phyloP scores from a whole-genome alignment of 2,797 vertebrate species.

The Scomberomorus guttatus region DNA sequence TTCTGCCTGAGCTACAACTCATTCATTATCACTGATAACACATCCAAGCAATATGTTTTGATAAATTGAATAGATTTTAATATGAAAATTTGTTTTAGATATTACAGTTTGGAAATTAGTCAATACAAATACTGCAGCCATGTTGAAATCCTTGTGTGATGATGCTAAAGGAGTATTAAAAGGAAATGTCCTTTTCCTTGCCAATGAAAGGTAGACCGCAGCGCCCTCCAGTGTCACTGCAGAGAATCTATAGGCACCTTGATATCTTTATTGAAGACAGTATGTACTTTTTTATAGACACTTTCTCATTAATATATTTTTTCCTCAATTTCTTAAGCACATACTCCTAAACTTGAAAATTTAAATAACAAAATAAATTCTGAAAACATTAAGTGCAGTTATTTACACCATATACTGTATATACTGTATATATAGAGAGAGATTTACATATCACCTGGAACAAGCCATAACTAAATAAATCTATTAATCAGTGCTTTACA shows the following conservation, averaged over 20 bases:
- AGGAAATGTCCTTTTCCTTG: not conserved
- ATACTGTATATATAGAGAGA: too few species aligned
- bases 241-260: not conserved
- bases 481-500: too few species aligned
- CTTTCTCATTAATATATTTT: too few species aligned
- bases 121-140: not conserved
- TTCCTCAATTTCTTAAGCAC: too few species aligned
- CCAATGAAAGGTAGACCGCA: not conserved
- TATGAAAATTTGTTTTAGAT: not conserved
- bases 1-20: not conserved
- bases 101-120: not conserved
- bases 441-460: too few species aligned
- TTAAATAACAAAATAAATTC: too few species aligned
- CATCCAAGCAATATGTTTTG: not conserved
- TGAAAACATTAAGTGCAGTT: too few species aligned
- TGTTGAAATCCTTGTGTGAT: not conserved
- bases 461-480: too few species aligned
- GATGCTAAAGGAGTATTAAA: not conserved
- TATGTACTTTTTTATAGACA: too few species aligned
- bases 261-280: not conserved
- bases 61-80: not conserved
- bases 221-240: constrained; percentile 14
- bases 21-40: not conserved
- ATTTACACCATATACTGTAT: too few species aligned
- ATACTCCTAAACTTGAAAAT: too few species aligned